Conservation (phyloP, 2,797 vertebrate species). For the Synanceia verrucosa region DNA sequence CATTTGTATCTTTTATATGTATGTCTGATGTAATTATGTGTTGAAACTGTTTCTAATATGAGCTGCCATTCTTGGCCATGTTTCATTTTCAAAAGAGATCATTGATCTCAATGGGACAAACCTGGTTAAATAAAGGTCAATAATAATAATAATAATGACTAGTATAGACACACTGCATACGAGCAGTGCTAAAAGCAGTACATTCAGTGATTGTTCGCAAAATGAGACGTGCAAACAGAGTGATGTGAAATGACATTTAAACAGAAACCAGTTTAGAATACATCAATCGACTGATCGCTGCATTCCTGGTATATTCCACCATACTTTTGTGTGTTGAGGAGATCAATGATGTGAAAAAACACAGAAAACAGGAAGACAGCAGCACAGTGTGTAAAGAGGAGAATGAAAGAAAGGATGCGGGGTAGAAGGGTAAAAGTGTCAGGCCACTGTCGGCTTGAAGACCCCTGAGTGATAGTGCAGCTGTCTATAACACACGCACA, state of each 20-base stretch:
- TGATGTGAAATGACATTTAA: neutral
- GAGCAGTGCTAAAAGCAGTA: neutral
- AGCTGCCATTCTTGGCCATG: too few relatives aligned
- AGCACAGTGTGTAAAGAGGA: slow-evolving; percentile 1
- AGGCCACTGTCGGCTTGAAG: slow-evolving; percentile 47
- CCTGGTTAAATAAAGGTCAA: too few relatives aligned
- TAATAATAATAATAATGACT: too few relatives aligned
- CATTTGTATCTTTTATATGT: too few relatives aligned
- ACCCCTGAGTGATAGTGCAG: slow-evolving; percentile 63
- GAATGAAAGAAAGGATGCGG: slow-evolving; percentile 15
- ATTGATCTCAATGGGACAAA: too few relatives aligned
- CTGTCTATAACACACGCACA: slow-evolving; percentile 42
- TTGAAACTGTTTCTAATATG: too few relatives aligned
- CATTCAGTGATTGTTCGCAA: neutral
- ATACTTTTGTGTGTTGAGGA: neutral
- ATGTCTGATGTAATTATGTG: too few relatives aligned
- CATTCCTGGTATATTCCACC: neutral
- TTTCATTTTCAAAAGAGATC: too few relatives aligned
- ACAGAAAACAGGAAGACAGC: slow-evolving; percentile 4
- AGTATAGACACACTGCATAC: too few relatives aligned
- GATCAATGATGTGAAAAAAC: slow-evolving; percentile 9
- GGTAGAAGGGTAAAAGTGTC: slow-evolving; percentile 47
- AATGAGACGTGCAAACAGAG: neutral
- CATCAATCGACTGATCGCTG: neutral
- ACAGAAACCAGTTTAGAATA: neutral